These are phyloP conservation scores for Cheiracanthium punctorium DNA, from an alignment of 2,888 invertebrate species.

Conservation along the genomic window DNA sequence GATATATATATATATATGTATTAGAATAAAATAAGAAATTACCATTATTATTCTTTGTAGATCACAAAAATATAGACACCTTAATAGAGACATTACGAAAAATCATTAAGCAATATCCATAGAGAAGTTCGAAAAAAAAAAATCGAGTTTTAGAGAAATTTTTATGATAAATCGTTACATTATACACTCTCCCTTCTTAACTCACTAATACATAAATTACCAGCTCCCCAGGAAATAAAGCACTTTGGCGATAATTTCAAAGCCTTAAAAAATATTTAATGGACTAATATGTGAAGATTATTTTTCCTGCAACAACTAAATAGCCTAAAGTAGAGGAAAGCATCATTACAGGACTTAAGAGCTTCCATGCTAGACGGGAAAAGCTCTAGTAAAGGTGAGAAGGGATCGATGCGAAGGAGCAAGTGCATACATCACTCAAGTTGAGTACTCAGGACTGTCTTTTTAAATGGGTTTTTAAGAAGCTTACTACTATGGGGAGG, in stretches of 20 bases:
- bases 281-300: slow-evolving; percentile 39
- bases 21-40: no score
- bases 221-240: not conserved
- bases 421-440: slow-evolving; percentile 37
- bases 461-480: slow-evolving; percentile 67
- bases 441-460: slow-evolving; percentile 36
- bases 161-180: slow-evolving; percentile 21
- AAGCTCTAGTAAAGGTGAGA: slow-evolving; percentile 46
- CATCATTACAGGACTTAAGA: slow-evolving; percentile 45
- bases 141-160: not conserved
- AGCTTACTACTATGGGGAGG: slow-evolving; percentile 29
- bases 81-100: slow-evolving; percentile 7
- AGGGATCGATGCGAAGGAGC: slow-evolving; percentile 41
- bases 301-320: slow-evolving; percentile 19
- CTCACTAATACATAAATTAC: slow-evolving; percentile 21
- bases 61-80: no score
- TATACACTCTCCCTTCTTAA: not conserved
- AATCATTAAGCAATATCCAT: slow-evolving; percentile 15
- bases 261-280: slow-evolving; percentile 36
- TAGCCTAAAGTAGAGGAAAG: slow-evolving; percentile 31
- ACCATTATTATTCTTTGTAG: no score
- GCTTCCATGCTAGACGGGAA: slow-evolving; percentile 32
- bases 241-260: not conserved
- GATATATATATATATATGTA: no score
- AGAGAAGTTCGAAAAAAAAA: not conserved